Percentiles rank a stretch among this genome's conserved stretches.
phyloP scores from a whole-genome alignment of 2,797 vertebrate species.

The Pitangus sulphuratus region DNA sequence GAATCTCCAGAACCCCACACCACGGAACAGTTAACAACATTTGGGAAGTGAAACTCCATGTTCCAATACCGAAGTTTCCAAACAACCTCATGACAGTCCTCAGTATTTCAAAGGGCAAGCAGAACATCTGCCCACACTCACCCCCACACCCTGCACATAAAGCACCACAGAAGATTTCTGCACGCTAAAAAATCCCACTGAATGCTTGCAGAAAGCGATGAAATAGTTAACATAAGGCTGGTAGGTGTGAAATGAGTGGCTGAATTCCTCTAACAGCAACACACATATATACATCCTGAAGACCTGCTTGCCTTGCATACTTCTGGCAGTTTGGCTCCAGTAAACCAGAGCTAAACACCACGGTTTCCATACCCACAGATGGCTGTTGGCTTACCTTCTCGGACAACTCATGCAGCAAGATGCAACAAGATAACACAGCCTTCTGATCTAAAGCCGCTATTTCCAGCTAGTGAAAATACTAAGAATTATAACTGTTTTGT shows the following conservation, averaged over 20 bases:
- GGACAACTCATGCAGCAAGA: neutral
- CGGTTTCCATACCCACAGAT: neutral
- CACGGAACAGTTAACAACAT: neutral
- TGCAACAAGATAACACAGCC: neutral
- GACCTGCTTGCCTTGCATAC: neutral
- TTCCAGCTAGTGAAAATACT: neutral
- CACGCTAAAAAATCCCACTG: neutral
- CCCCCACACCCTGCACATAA: neutral
- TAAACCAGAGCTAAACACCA: neutral
- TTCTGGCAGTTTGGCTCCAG: neutral
- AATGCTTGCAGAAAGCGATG: neutral
- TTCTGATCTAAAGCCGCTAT: neutral
- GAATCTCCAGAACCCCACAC: neutral
- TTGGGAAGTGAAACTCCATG: slow-evolving; percentile 33
- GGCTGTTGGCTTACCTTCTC: neutral
- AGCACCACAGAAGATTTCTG: neutral
- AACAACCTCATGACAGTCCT: slow-evolving; percentile 9
- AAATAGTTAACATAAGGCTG: neutral
- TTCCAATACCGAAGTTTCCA: neutral
- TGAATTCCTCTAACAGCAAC: neutral
- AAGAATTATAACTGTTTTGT: neutral
- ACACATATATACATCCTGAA: neutral
- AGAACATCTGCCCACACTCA: neutral
- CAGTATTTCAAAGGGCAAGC: neutral
- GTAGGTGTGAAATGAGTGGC: rapidly evolving